phyloP scores from a whole-genome alignment of 2,888 invertebrate genomes.

The Corbicula japonica region DNA sequence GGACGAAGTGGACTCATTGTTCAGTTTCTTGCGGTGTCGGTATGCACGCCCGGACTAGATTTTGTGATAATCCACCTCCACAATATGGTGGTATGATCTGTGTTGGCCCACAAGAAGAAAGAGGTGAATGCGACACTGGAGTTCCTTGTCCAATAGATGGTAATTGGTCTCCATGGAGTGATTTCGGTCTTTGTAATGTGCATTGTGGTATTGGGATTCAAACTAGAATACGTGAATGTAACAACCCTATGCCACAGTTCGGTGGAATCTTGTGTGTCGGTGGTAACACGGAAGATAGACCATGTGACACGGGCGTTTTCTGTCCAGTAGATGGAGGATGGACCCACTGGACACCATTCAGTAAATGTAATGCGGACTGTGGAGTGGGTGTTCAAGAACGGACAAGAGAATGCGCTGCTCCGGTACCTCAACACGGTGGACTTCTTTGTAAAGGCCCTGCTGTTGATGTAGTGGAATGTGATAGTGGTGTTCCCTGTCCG shows the following conservation, averaged over 20 bases:
- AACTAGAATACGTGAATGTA: constrained; percentile 35
- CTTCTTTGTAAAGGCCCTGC: constrained; percentile 27
- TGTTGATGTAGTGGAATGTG: constrained; percentile 31
- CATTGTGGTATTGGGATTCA: constrained; percentile 45
- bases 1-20: constrained; percentile 49
- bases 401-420: constrained; percentile 52
- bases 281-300: constrained; percentile 20
- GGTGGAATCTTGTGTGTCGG: constrained; percentile 45
- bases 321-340: constrained; percentile 61
- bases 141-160: constrained; percentile 54
- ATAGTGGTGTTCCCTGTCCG: constrained; percentile 44
- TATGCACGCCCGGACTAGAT: constrained; percentile 31
- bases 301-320: constrained; percentile 30
- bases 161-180: constrained; percentile 50
- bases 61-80: constrained; percentile 57
- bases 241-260: constrained; percentile 35
- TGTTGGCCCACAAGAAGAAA: constrained; percentile 38
- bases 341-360: constrained; percentile 54
- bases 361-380: constrained; percentile 55
- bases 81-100: constrained; percentile 52
- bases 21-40: constrained; percentile 53
- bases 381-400: constrained; percentile 45
- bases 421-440: constrained; percentile 56
- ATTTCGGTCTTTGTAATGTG: constrained; percentile 25
- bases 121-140: constrained; percentile 39